These are phyloP conservation scores for Mungos mungo DNA, from an alignment of 2,113 vertebrate genomes.

Conservation along the genomic window DNA sequence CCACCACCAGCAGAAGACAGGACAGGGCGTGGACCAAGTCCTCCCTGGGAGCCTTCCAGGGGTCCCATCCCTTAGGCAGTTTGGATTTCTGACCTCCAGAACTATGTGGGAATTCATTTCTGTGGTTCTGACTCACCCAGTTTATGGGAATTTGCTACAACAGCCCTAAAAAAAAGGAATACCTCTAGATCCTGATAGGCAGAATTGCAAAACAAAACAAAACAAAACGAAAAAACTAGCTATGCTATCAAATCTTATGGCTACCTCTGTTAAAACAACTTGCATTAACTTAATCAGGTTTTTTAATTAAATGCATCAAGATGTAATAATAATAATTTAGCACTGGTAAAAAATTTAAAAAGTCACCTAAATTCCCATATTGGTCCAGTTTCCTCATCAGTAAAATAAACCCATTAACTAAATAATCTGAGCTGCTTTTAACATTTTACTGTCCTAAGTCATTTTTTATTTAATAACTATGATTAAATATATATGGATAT, in stretches of 20 bases:
- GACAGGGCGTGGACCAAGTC: accelerated
- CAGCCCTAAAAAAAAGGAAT: background rate
- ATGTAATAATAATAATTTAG: background rate
- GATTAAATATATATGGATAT: background rate
- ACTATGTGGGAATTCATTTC: too few species aligned
- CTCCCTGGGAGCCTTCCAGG: background rate
- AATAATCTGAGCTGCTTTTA: background rate
- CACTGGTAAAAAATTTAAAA: background rate
- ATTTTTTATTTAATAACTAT: background rate
- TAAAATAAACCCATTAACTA: background rate
- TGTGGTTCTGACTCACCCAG: too few species aligned
- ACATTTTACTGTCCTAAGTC: too few species aligned
- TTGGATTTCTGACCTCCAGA: background rate
- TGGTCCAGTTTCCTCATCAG: background rate
- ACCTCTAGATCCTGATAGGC: too few species aligned
- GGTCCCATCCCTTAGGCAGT: background rate
- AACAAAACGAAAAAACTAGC: background rate
- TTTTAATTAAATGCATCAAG: background rate
- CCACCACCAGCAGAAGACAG: background rate
- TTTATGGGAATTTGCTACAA: background rate
- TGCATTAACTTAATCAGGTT: background rate
- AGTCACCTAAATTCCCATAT: background rate
- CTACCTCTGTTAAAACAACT: background rate
- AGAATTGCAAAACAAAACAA: too few species aligned
- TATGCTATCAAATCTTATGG: background rate